Conservation (phyloP, 2,888 invertebrate genomes). For the Ophonus ardosiacus region DNA sequence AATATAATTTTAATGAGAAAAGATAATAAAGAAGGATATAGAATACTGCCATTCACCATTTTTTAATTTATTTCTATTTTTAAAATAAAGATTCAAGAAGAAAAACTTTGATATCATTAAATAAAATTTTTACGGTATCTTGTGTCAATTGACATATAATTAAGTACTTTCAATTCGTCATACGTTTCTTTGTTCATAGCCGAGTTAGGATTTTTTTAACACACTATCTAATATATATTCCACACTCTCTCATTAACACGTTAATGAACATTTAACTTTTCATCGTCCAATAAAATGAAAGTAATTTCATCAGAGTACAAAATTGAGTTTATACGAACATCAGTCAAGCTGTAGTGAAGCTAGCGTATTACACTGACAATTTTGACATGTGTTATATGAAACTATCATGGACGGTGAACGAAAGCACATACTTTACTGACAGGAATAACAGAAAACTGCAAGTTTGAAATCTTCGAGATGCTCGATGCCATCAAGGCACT, state of each 20-base stretch:
- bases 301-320: not conserved
- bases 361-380: slow-evolving; percentile 50
- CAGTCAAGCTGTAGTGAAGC: not conserved
- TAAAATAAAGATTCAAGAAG: no score
- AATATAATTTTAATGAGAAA: no score
- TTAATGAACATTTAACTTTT: not conserved
- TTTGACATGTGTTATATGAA: slow-evolving; percentile 59
- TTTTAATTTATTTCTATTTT: no score
- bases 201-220: no score
- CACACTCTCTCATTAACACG: not conserved
- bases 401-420: slow-evolving; percentile 7
- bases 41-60: no score
- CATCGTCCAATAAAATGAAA: not conserved
- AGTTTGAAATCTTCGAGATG: not conserved
- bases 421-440: not conserved
- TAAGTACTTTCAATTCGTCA: no score
- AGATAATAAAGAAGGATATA: no score
- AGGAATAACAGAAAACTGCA: not conserved
- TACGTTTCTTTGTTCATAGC: no score
- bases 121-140: no score
- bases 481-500: not conserved
- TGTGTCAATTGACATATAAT: no score
- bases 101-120: no score
- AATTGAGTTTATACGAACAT: not conserved
- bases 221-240: no score